phyloP scores from a whole-genome alignment of 1,140 invertebrate genomes.

The Brachionus asplanchnoidis region DNA sequence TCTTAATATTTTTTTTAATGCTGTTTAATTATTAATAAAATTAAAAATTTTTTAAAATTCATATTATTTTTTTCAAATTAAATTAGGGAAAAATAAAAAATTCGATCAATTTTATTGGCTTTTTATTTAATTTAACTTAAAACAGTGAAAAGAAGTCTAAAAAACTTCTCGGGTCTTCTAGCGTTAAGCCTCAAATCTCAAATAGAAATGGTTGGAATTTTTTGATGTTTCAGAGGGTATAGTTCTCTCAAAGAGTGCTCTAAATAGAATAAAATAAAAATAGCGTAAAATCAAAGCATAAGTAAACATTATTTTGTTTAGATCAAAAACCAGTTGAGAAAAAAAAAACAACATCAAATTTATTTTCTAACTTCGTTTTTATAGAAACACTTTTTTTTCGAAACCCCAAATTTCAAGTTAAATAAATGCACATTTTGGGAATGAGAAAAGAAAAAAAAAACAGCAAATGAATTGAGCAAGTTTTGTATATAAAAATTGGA shows the following conservation, averaged over 20 bases:
- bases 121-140: no score
- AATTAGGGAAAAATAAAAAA: no score
- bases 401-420: not conserved
- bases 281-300: not conserved
- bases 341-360: not conserved
- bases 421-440: not conserved
- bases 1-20: no score
- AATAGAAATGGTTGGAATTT: no score
- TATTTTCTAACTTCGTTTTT: not conserved
- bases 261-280: not conserved
- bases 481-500: not conserved
- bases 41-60: no score
- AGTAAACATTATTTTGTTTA: not conserved
- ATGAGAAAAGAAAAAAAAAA: not conserved
- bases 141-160: no score
- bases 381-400: constrained; percentile 7
- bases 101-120: no score
- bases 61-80: no score
- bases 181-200: no score
- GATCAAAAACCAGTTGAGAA: not conserved
- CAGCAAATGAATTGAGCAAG: not conserved
- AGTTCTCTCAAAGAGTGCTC: not conserved
- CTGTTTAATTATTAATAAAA: no score
- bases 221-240: no score
- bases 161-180: no score